These are phyloP conservation scores for Sebastolobus alascanus DNA, from an alignment of 2,797 vertebrate genomes.

Conservation along the genomic window DNA sequence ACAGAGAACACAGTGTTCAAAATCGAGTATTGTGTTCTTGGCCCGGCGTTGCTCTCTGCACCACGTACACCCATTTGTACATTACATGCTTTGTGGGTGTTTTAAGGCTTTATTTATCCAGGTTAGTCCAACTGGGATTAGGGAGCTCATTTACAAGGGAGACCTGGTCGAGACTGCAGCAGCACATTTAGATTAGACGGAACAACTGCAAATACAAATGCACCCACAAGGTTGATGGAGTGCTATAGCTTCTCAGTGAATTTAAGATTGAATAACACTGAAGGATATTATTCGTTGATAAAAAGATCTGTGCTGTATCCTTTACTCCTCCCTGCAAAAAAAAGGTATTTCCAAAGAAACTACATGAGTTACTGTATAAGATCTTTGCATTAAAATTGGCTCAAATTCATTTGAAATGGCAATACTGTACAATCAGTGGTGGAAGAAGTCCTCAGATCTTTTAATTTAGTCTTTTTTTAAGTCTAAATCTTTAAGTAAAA, in stretches of 20 bases:
- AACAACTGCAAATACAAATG: constrained; percentile 34
- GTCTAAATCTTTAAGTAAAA: not conserved
- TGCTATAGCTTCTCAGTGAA: not conserved
- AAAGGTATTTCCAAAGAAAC: not conserved
- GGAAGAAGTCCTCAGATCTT: not conserved
- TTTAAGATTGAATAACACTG: not conserved
- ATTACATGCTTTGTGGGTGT: constrained; percentile 51
- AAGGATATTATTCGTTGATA: not conserved
- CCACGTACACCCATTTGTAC: constrained; percentile 31
- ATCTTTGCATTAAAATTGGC: not conserved
- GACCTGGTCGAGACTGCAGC: constrained; percentile 34
- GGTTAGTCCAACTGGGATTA: constrained; percentile 48
- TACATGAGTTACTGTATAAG: not conserved
- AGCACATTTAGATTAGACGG: constrained; percentile 25
- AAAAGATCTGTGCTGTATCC: not conserved
- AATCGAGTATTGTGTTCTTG: constrained; percentile 46
- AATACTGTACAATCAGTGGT: not conserved
- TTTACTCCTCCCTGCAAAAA: not conserved
- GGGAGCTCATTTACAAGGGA: constrained; percentile 44
- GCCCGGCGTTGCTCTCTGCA: constrained; percentile 32
- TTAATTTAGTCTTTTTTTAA: not conserved
- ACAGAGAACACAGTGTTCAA: constrained; percentile 64
- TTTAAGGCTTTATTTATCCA: constrained; percentile 52
- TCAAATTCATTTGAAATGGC: not conserved
- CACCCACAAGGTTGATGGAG: not conserved